phyloP scores from a whole-genome alignment of 2,888 invertebrate genomes.

The Eupithecia inturbata region DNA sequence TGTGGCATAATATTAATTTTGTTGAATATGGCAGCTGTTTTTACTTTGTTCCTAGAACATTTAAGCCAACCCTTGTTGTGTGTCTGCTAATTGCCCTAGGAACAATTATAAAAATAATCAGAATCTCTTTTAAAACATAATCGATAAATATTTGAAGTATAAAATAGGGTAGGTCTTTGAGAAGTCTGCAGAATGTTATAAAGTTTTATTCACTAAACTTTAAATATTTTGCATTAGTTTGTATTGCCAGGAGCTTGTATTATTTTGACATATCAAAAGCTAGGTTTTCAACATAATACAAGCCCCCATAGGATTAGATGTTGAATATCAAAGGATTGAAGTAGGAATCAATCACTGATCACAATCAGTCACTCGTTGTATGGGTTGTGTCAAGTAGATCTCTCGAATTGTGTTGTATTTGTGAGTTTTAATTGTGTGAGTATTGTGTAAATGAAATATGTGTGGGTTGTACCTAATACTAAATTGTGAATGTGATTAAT shows the following conservation, averaged over 20 bases:
- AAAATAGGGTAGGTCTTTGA: conserved; percentile 2
- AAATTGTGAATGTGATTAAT: conserved; percentile 10
- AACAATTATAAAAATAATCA: conserved; percentile 21
- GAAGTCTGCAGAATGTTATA: neutral
- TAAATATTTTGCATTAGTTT: conserved; percentile 19
- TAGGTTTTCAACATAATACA: conserved; percentile 16
- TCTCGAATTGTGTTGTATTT: conserved; percentile 56
- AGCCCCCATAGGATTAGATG: neutral
- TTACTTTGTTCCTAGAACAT: conserved; percentile 29
- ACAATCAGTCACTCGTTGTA: conserved; percentile 31
- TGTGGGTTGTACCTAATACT: conserved; percentile 6
- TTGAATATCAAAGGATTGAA: conserved; percentile 3
- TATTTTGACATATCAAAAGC: conserved; percentile 8
- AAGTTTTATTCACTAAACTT: neutral
- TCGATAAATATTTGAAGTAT: neutral
- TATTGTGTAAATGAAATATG: conserved; percentile 19
- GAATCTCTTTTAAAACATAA: conserved; percentile 11
- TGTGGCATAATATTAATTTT: conserved; percentile 33
- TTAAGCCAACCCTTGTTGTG: conserved; percentile 22
- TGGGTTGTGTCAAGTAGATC: conserved; percentile 67
- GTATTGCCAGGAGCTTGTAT: conserved; percentile 8
- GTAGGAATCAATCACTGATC: conserved; percentile 3
- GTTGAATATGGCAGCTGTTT: conserved; percentile 43
- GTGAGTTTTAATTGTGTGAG: conserved; percentile 41
- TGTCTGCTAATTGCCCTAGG: conserved; percentile 24